Conservation (phyloP, 2,888 invertebrate species). For the Charanyca ferruginea region DNA sequence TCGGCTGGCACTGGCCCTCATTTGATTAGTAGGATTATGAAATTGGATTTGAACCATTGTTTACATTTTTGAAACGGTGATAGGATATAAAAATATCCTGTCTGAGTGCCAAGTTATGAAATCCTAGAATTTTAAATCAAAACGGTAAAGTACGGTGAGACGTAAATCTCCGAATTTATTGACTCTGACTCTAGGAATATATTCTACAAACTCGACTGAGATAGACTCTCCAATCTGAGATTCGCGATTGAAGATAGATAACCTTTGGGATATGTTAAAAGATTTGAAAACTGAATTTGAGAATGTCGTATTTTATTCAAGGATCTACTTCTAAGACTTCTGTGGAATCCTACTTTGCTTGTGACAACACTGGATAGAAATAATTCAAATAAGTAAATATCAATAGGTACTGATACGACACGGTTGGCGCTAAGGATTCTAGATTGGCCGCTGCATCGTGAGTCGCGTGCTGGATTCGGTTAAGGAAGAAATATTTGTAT, state of each 20-base stretch:
- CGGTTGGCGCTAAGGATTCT: no score
- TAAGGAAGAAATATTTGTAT: no score
- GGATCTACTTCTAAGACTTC: not conserved
- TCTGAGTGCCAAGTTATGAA: slow-evolving; percentile 14
- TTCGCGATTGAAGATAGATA: slow-evolving; percentile 41
- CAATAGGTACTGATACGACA: no score
- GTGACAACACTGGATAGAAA: slow-evolving; percentile 21
- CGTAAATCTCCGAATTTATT: slow-evolving; percentile 50
- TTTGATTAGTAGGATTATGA: no score
- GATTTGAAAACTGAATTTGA: slow-evolving; percentile 49
- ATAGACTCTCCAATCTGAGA: slow-evolving; percentile 52
- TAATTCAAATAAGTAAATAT: slow-evolving; percentile 37
- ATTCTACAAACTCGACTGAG: slow-evolving; percentile 51
- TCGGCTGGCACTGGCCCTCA: no score
- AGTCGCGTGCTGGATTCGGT: no score
- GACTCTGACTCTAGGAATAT: slow-evolving; percentile 51
- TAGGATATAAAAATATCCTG: not conserved
- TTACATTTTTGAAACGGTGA: not conserved
- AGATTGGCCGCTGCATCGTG: no score
- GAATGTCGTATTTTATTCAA: slow-evolving; percentile 25
- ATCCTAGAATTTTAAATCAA: slow-evolving; percentile 32
- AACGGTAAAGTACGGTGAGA: slow-evolving; percentile 26
- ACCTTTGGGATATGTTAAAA: slow-evolving; percentile 45
- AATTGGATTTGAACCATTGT: no score
- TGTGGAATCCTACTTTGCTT: slow-evolving; percentile 12